Conservation (phyloP, 2,888 invertebrate genomes). For the Mechanitis mazaeus region DNA sequence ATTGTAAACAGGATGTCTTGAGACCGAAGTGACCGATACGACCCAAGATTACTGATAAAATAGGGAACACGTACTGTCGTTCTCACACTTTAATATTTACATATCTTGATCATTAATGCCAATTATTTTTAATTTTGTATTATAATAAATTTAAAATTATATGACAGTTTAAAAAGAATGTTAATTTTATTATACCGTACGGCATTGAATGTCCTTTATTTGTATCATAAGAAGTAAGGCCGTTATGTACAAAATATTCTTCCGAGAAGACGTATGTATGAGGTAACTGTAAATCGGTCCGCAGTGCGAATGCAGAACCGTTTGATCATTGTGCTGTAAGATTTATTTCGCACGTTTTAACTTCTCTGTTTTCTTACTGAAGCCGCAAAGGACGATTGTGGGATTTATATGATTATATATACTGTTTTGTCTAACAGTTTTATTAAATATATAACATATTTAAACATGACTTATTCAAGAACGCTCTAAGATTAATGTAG, state of each 20-base stretch:
- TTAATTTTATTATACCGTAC: slow-evolving; percentile 10
- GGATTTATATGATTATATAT: no score
- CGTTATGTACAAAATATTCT: slow-evolving; percentile 28
- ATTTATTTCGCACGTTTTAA: slow-evolving; percentile 6
- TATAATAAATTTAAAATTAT: neutral
- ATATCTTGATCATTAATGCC: no score
- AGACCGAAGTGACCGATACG: slow-evolving; percentile 3
- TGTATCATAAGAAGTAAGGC: slow-evolving; percentile 21
- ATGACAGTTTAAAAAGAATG: neutral
- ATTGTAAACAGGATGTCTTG: slow-evolving; percentile 13
- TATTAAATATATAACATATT: no score
- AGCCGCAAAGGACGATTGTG: no score
- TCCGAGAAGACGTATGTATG: slow-evolving; percentile 52
- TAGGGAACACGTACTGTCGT: slow-evolving; percentile 3
- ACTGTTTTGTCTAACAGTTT: no score
- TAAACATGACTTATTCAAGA: no score
- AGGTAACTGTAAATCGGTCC: slow-evolving; percentile 43
- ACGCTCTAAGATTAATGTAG: no score
- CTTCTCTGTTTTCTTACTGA: neutral
- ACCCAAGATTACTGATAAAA: slow-evolving; percentile 7
- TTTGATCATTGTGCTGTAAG: slow-evolving; percentile 9
- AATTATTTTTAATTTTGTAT: no score
- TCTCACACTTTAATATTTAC: no score
- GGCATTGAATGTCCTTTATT: slow-evolving; percentile 27
- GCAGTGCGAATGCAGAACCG: slow-evolving; percentile 40